Evolutionary conservation across 2,888 invertebrate genomes (phyloP).

Genomic region (Eupithecia exiguata): DNA sequence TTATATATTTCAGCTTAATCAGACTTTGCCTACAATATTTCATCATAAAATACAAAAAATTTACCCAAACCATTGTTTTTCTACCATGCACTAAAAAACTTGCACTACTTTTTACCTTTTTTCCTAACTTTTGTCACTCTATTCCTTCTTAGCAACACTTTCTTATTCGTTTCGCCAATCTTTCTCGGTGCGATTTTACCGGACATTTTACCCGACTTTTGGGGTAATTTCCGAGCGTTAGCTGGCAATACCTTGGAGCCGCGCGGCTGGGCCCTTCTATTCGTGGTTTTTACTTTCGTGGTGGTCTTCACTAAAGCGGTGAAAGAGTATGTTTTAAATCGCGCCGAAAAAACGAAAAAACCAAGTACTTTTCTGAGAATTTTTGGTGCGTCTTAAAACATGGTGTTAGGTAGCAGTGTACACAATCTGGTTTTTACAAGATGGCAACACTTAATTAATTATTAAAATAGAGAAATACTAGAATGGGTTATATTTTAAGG

Average conservation of each 20-base stretch:
- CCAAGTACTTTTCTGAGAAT: background rate
- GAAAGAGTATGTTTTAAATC: conserved; percentile 35
- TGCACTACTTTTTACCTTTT: conserved; percentile 65
- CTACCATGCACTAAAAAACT: conserved; percentile 11
- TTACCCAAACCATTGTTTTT: background rate
- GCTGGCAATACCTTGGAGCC: conserved; percentile 45
- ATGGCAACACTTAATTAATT: conserved; percentile 17
- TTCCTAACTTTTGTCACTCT: conserved; percentile 65
- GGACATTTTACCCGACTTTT: conserved; percentile 53
- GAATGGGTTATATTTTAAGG: no score
- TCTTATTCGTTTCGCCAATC: conserved; percentile 59
- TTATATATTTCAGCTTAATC: no score
- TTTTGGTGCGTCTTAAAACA: background rate
- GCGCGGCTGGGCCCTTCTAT: conserved; percentile 35
- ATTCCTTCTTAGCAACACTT: conserved; percentile 65
- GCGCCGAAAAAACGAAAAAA: background rate
- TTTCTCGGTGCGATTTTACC: conserved; percentile 51
- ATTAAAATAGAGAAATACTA: background rate
- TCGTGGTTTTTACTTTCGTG: conserved; percentile 41
- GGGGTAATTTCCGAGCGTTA: conserved; percentile 53
- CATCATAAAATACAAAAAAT: background rate
- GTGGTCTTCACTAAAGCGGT: conserved; percentile 49
- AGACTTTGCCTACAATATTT: no score
- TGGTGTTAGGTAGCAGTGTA: conserved; percentile 13
- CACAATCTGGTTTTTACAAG: conserved; percentile 22